Evolutionary conservation across 1,140 invertebrate species (phyloP).

Genomic region (Camponotus floridanus): DNA sequence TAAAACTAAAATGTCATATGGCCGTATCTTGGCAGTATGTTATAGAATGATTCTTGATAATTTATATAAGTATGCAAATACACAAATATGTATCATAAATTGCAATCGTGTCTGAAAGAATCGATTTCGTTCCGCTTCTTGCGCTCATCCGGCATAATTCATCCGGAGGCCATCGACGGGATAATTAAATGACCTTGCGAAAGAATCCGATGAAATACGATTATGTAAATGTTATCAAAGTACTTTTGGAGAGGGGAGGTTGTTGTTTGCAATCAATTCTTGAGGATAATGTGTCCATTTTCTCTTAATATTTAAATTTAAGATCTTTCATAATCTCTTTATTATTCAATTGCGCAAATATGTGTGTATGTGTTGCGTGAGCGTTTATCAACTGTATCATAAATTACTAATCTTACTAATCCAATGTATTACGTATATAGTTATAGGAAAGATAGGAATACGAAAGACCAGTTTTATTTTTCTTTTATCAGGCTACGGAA

Average conservation of each 20-base stretch:
- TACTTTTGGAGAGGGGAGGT: background rate
- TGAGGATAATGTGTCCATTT: background rate
- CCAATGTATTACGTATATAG: background rate
- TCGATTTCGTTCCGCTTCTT: constrained; percentile 14
- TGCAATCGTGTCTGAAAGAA: background rate
- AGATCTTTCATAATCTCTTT: background rate
- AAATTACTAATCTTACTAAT: constrained; percentile 12
- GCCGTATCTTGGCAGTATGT: background rate
- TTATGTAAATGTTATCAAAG: constrained; percentile 43
- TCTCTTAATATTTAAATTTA: background rate
- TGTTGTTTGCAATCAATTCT: background rate
- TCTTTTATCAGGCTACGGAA: constrained; percentile 23
- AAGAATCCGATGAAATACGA: constrained; percentile 36
- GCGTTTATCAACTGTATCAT: background rate
- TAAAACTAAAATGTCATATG: background rate
- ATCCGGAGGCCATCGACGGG: constrained; percentile 17
- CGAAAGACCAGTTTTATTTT: constrained; percentile 30
- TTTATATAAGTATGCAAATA: background rate
- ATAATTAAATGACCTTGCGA: constrained; percentile 45
- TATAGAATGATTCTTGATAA: background rate
- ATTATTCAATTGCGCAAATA: background rate
- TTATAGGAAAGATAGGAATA: background rate
- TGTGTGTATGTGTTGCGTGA: too few relatives aligned
- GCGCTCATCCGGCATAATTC: background rate
- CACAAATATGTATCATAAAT: constrained; percentile 11